Conservation (phyloP, 1,140 invertebrate species). For the Frieseomelitta varia region DNA sequence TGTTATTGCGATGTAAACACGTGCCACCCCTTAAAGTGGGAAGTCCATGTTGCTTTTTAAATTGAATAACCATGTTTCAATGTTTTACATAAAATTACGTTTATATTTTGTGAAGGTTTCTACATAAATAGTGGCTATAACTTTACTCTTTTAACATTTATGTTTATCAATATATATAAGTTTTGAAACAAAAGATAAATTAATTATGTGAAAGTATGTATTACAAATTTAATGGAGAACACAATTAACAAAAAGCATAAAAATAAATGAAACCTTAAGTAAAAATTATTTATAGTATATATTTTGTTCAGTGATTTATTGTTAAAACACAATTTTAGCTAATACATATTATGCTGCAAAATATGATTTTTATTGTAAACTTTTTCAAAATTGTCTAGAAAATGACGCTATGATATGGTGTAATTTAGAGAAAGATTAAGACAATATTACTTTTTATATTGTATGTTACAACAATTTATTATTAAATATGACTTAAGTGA, state of each 20-base stretch:
- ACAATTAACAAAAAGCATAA: background rate
- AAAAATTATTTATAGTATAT: background rate
- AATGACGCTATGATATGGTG: conserved; percentile 5
- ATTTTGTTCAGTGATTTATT: background rate
- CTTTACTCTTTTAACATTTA: background rate
- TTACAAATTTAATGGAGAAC: background rate
- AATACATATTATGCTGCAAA: background rate
- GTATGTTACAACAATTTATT: background rate
- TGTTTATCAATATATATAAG: background rate
- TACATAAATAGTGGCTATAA: background rate
- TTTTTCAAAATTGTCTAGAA: background rate
- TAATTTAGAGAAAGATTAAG: conserved; percentile 1
- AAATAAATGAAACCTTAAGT: background rate
- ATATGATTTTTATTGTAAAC: background rate
- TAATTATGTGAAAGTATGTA: background rate
- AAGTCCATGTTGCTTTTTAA: conserved; percentile 21
- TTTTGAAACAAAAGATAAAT: background rate
- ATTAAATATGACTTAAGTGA: conserved; percentile 22
- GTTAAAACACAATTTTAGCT: background rate
- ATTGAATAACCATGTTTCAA: background rate
- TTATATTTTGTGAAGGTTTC: background rate
- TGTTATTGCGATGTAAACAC: conserved; percentile 53
- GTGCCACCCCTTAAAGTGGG: conserved; percentile 44
- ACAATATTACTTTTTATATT: background rate
- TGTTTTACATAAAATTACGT: background rate